These are phyloP conservation scores for Propsilocerus akamusi DNA, from an alignment of 1,140 invertebrate genomes.

Conservation along the genomic window DNA sequence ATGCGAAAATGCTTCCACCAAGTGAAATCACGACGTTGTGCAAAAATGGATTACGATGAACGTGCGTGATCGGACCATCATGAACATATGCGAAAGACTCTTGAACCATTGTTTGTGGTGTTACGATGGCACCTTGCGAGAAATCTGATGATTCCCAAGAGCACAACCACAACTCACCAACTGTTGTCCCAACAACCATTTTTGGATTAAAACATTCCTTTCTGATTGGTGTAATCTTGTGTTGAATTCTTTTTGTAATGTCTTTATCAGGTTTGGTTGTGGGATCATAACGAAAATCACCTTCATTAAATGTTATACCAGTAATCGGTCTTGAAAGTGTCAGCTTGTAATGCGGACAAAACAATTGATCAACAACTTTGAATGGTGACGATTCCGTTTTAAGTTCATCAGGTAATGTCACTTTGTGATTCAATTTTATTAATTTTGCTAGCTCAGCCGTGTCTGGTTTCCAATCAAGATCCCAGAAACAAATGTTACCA, in stretches of 20 bases:
- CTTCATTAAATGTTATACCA: constrained; percentile 12
- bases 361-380: constrained; percentile 31
- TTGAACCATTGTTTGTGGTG: constrained; percentile 28
- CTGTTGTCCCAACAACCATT: constrained; percentile 2
- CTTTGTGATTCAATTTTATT: constrained; percentile 6
- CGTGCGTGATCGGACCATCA: constrained; percentile 38
- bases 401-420: constrained; percentile 30
- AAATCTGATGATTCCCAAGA: constrained; percentile 27
- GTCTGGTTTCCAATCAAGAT: constrained; percentile 28
- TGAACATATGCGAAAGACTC: constrained; percentile 32
- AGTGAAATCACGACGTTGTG: constrained; percentile 31
- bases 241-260: constrained; percentile 11
- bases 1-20: constrained; percentile 34
- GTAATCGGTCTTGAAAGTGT: constrained; percentile 25
- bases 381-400: constrained; percentile 32
- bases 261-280: constrained; percentile 15
- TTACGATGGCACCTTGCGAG: constrained; percentile 19
- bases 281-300: constrained; percentile 11
- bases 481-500: constrained; percentile 49
- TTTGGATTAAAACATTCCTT: neutral
- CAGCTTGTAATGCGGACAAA: constrained; percentile 38
- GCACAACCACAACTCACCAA: constrained; percentile 14
- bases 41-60: constrained; percentile 32
- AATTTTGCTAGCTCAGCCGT: neutral
- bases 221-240: constrained; percentile 9